Evolutionary conservation across 1,140 invertebrate genomes (phyloP).

Genomic region (Leptinotarsa lineolata): DNA sequence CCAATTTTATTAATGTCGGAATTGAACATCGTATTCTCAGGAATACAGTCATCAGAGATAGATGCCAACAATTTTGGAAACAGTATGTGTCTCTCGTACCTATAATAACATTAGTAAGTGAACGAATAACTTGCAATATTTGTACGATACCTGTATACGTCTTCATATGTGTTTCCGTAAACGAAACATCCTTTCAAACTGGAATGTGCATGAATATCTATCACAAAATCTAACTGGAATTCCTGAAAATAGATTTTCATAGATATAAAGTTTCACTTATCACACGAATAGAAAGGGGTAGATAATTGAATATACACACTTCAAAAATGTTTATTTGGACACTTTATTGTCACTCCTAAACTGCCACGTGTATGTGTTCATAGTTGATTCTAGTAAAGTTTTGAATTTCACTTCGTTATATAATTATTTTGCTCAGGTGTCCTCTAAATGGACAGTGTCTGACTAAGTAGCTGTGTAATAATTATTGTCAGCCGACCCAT

Average conservation of each 20-base stretch:
- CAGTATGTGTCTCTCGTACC: constrained; percentile 83
- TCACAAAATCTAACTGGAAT: constrained; percentile 85
- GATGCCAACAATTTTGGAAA: constrained; percentile 87
- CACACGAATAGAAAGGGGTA: too few relatives aligned
- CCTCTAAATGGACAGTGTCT: too few relatives aligned
- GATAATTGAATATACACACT: too few relatives aligned
- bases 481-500: too few relatives aligned
- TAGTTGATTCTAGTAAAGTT: too few relatives aligned
- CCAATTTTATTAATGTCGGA: constrained; percentile 82
- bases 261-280: too few relatives aligned
- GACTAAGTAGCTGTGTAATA: too few relatives aligned
- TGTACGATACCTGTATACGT: constrained; percentile 76
- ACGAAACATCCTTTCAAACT: constrained; percentile 92
- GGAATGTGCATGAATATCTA: constrained; percentile 93
- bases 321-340: too few relatives aligned
- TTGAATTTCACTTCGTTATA: too few relatives aligned
- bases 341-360: too few relatives aligned
- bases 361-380: too few relatives aligned
- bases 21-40: constrained; percentile 86
- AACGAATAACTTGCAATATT: constrained; percentile 7
- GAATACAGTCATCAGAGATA: constrained; percentile 82
- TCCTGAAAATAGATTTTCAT: constrained; percentile 59
- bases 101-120: constrained; percentile 53
- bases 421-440: too few relatives aligned
- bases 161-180: constrained; percentile 95